Evolutionary conservation across 2,797 vertebrate genomes (phyloP).

Genomic region (Sebastes hopkinsi): DNA sequence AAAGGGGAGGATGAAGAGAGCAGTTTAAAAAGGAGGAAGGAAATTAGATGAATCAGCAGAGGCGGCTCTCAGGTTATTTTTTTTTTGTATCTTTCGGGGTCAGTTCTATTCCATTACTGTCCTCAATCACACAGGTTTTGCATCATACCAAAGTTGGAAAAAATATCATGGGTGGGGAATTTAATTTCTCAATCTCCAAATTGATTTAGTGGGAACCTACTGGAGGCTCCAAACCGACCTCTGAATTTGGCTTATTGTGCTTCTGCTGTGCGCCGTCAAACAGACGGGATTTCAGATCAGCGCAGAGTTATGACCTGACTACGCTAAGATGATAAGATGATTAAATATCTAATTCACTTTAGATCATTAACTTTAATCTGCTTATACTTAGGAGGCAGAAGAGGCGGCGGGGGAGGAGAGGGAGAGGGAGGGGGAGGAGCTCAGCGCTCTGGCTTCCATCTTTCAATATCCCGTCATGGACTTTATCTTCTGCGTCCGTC

Average conservation of each 20-base stretch:
- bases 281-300: conserved; percentile 76
- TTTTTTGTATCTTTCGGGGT: conserved; percentile 56
- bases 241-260: conserved; percentile 56
- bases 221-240: conserved; percentile 30
- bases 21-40: conserved; percentile 18
- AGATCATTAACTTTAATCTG: conserved; percentile 83
- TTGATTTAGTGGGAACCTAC: conserved; percentile 59
- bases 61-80: conserved; percentile 45
- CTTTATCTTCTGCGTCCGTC: conserved; percentile 54
- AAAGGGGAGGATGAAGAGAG: conserved; percentile 49
- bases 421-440: conserved; percentile 4
- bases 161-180: conserved; percentile 9
- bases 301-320: conserved; percentile 73
- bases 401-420: conserved; percentile 30
- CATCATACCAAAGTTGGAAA: conserved; percentile 20
- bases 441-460: conserved; percentile 46
- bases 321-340: conserved; percentile 82
- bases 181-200: conserved; percentile 69
- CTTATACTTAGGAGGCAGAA: conserved; percentile 74
- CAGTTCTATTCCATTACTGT: conserved; percentile 49
- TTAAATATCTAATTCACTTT: conserved; percentile 86
- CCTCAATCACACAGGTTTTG: conserved; percentile 41
- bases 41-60: conserved; percentile 53
- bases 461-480: conserved; percentile 60
- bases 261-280: conserved; percentile 55